A percentile compares a stretch with the other conserved stretches of the same genome.
phyloP scores from a whole-genome alignment of 2,113 vertebrate species.

The Alaudala cheleensis region DNA sequence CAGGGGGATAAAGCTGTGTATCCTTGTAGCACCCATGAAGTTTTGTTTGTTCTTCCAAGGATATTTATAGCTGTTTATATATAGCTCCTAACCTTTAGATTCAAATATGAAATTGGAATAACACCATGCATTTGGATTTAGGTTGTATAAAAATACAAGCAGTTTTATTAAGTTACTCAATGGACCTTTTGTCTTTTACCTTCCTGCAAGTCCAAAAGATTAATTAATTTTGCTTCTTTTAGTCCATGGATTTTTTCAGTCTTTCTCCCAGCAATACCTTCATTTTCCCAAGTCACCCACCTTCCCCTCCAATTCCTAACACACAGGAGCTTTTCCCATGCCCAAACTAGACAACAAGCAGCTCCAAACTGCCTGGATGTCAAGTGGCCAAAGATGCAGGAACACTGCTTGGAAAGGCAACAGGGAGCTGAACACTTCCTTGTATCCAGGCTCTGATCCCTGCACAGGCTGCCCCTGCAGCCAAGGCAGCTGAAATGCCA shows the following conservation, averaged over 20 bases:
- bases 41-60: constrained; percentile 7
- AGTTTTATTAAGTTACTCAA: not conserved
- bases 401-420: not conserved
- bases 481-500: not conserved
- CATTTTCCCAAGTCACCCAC: not conserved
- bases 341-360: not conserved
- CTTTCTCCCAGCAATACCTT: not conserved
- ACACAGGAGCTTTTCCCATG: not conserved
- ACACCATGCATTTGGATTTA: not conserved
- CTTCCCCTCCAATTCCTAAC: not conserved
- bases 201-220: not conserved
- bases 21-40: not conserved
- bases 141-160: not conserved
- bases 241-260: fast-evolving
- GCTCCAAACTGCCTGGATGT: not conserved
- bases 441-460: not conserved
- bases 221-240: not conserved
- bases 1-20: not conserved
- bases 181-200: not conserved
- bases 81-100: constrained; percentile 48
- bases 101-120: not conserved
- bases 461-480: not conserved
- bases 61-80: constrained; percentile 52
- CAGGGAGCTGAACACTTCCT: not conserved
- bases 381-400: fast-evolving